Base-by-base conservation (phyloP, 2,888 invertebrate species). In the Meloe dianella region DNA sequence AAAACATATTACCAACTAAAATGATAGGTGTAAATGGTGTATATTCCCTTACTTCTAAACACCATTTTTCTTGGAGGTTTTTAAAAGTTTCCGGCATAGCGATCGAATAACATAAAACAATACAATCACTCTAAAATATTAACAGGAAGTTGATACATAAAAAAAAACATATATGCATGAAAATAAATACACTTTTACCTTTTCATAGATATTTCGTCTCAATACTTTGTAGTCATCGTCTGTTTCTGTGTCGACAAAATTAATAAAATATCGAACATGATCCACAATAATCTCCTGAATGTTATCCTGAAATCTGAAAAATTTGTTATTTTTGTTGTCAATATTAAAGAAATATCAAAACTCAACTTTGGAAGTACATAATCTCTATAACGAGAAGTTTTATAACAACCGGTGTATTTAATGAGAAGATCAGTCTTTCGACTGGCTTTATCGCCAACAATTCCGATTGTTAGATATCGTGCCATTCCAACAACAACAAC, bases 1-100 rank as follows among this genome's bases (percentile, higher is more conserved):
- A n/a, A n/a, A n/a, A n/a, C n/a, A n/a, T n/a, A n/a, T n/a, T 69
- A 77, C 78, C 78, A 51, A 77, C 73, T 64, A 78, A 63, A 29
- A 77, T 59, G 57, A 77, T 64, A 1, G 78, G 77, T 12, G 71
- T 61, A 27, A 66, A 27, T 17, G 71, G 72, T 27, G 65, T 70
- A 29, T 57, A 60, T 66, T 71, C 74, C 30, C 78, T 66, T 1
- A 78, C 70, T 70, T 78, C 78, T 24, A 74, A 65, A 61, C 74
- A 73, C 78, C 78, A 78, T 65, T 76, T 77, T 54, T 68, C 72
- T 57, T 64, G 65, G 14, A 75, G 51, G 57, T 68, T 73, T 22
- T 75, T 68, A 66, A 76, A 77, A 4, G 74, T 71, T 14, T 57
- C 59, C 57, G 72, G 68, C 20, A 71, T 57, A 8, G 64, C 69